A percentile compares a stretch with the other conserved stretches of the same genome.
Evolutionary conservation across 1,140 invertebrate species (phyloP).

Genomic region (Bradysia coprophila): DNA sequence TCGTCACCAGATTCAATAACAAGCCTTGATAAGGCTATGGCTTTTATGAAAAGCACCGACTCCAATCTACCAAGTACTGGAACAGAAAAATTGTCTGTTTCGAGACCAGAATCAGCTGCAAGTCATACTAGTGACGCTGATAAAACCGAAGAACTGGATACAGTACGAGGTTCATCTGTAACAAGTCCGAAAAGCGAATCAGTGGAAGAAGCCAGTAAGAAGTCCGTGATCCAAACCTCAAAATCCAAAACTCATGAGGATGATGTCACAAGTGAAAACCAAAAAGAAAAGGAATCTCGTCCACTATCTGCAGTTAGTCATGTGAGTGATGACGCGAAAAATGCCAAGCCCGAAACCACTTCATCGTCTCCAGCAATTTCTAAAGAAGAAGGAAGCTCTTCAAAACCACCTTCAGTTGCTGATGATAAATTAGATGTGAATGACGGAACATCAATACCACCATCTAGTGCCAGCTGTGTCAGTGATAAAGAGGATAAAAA

Average conservation of each 20-base stretch:
- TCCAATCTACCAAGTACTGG: no score
- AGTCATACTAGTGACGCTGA: slow-evolving; percentile 4
- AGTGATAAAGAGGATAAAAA: no score
- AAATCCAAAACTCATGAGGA: neutral
- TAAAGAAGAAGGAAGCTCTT: no score
- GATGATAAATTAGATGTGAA: no score
- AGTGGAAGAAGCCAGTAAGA: neutral
- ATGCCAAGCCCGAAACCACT: neutral
- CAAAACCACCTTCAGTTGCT: no score
- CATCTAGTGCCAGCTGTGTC: no score
- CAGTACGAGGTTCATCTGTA: neutral
- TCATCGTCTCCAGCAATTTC: no score
- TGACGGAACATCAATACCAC: no score
- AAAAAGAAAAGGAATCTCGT: no score
- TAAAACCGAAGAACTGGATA: neutral
- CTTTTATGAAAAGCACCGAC: no score
- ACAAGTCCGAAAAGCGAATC: neutral
- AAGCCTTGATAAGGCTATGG: neutral
- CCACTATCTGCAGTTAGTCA: slow-evolving; percentile 1
- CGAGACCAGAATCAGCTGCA: slow-evolving; percentile 4
- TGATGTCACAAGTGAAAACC: neutral
- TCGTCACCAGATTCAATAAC: neutral
- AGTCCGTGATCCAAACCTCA: neutral
- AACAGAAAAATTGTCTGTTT: neutral
- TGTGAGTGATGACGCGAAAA: slow-evolving; percentile 3